Evolutionary conservation across 2,888 invertebrate genomes (phyloP).

Genomic region (Tolmerus cingulatus): DNA sequence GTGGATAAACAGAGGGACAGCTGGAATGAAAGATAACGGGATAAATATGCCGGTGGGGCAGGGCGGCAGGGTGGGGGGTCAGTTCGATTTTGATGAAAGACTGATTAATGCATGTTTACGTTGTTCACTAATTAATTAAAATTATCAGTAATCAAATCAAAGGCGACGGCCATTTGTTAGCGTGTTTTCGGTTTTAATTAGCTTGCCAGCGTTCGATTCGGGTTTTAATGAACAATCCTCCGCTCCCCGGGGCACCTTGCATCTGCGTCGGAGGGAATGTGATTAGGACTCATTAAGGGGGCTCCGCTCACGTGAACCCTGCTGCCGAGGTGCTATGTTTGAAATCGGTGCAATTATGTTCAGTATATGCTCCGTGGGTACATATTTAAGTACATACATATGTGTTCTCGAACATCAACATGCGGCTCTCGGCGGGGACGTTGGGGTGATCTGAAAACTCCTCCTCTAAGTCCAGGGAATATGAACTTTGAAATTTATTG

Average conservation of each 20-base stretch:
- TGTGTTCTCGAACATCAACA: background rate
- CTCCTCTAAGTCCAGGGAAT: background rate
- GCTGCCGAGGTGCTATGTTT: background rate
- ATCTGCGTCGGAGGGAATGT: background rate
- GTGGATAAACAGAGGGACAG: background rate
- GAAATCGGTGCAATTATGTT: background rate
- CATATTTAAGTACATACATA: background rate
- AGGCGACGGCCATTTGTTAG: constrained; percentile 7
- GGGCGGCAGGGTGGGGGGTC: background rate
- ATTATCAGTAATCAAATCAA: constrained; percentile 21
- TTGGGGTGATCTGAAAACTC: background rate
- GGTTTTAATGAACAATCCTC: background rate
- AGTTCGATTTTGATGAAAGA: constrained; percentile 32
- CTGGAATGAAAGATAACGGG: constrained; percentile 4
- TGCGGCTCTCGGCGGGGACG: background rate
- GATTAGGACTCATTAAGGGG: background rate
- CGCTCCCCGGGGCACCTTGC: background rate
- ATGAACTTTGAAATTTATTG: background rate
- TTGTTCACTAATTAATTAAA: constrained; percentile 35
- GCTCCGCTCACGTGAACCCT: background rate
- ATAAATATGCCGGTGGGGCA: background rate
- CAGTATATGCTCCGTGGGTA: background rate
- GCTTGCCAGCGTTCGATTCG: constrained; percentile 12
- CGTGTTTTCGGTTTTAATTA: constrained; percentile 33
- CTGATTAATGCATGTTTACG: constrained; percentile 36